phyloP scores from a whole-genome alignment of 2,888 invertebrate genomes.

The Microchrysa polita region DNA sequence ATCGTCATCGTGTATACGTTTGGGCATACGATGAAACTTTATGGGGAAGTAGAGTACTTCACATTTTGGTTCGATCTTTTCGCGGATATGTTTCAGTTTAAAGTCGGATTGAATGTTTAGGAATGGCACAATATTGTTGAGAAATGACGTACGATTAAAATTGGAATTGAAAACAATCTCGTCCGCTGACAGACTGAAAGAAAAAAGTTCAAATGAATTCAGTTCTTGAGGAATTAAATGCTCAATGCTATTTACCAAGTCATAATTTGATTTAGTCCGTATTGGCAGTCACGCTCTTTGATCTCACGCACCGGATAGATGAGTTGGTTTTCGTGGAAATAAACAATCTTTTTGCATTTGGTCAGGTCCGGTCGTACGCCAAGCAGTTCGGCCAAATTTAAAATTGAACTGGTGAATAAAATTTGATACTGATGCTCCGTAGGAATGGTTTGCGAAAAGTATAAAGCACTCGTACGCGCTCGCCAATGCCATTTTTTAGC shows the following conservation, averaged over 20 bases:
- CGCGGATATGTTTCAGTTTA: slow-evolving; percentile 67
- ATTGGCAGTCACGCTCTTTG: slow-evolving; percentile 77
- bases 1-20: slow-evolving; percentile 51
- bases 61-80: slow-evolving; percentile 70
- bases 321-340: slow-evolving; percentile 82
- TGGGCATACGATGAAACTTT: slow-evolving; percentile 64
- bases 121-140: slow-evolving; percentile 69
- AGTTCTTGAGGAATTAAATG: neutral
- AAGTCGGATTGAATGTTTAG: slow-evolving; percentile 74
- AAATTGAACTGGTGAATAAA: slow-evolving; percentile 74
- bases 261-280: slow-evolving; percentile 78
- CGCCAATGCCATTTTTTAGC: slow-evolving; percentile 84
- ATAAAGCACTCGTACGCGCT: slow-evolving; percentile 73
- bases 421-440: slow-evolving; percentile 66
- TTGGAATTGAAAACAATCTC: slow-evolving; percentile 75
- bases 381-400: slow-evolving; percentile 75
- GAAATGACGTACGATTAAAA: slow-evolving; percentile 75
- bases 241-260: slow-evolving; percentile 72
- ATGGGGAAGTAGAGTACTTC: slow-evolving; percentile 73
- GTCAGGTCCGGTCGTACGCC: slow-evolving; percentile 73
- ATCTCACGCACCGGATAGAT: slow-evolving; percentile 74
- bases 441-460: slow-evolving; percentile 71
- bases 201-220: neutral
- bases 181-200: slow-evolving; percentile 72
- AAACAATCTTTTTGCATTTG: slow-evolving; percentile 71